Evolutionary conservation across 2,888 invertebrate genomes (phyloP).

Genomic region (Odontocolon sp.): DNA sequence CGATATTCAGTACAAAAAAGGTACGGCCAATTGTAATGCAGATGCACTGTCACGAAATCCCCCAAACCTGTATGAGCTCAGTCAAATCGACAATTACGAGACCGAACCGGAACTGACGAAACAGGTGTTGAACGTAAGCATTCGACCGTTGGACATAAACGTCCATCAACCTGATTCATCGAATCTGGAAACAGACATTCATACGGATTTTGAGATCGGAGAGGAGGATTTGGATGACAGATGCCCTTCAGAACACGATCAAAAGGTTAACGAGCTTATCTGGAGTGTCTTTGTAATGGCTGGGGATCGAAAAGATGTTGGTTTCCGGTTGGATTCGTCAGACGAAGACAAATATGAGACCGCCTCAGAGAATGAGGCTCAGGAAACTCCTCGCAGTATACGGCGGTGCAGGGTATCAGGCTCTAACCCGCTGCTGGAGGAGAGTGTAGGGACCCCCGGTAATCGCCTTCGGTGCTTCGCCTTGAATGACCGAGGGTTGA

Average conservation of each 20-base stretch:
- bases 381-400: conserved; percentile 22
- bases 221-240: not conserved
- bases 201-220: not conserved
- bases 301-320: not conserved
- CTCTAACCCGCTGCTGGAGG: conserved; percentile 29
- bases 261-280: not conserved
- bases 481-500: not conserved
- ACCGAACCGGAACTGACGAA: not conserved
- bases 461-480: conserved; percentile 14
- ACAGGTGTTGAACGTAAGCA: conserved; percentile 7
- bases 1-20: conserved; percentile 68
- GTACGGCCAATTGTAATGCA: conserved; percentile 68
- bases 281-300: not conserved
- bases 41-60: conserved; percentile 64
- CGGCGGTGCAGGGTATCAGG: conserved; percentile 7
- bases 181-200: not conserved
- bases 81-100: not conserved
- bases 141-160: too few species aligned
- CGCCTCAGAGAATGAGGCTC: too few species aligned
- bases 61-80: conserved; percentile 1
- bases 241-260: not conserved
- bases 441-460: not conserved
- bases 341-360: not conserved
- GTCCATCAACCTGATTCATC: not conserved
- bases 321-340: not conserved